These are phyloP conservation scores for Ramazzottius varieornatus DNA, from an alignment of 2,888 invertebrate genomes.

Conservation along the genomic window DNA sequence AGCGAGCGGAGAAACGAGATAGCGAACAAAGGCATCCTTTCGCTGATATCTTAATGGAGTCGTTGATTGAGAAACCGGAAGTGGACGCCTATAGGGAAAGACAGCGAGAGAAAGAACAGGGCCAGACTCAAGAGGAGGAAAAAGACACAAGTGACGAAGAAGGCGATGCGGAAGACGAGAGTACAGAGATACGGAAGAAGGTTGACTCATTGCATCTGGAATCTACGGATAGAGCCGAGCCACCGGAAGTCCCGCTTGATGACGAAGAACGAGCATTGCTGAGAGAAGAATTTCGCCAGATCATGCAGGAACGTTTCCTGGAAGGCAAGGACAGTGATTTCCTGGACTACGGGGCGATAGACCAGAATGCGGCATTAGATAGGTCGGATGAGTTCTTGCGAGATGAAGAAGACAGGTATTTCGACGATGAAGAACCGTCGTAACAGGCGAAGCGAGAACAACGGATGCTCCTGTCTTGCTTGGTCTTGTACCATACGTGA, in stretches of 20 bases:
- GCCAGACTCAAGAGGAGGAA: neutral
- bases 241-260: neutral
- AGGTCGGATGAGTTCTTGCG: neutral
- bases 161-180: neutral
- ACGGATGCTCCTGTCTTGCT: too few species aligned
- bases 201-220: too few species aligned
- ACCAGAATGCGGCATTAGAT: neutral
- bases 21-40: neutral
- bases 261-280: neutral
- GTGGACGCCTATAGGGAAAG: neutral
- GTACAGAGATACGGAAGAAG: neutral
- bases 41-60: neutral
- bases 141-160: neutral
- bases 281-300: neutral
- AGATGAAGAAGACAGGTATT: neutral
- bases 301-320: neutral
- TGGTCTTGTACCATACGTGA: too few species aligned
- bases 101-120: neutral
- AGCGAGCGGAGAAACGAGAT: neutral
- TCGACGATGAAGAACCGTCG: neutral
- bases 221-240: too few species aligned
- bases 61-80: neutral
- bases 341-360: neutral
- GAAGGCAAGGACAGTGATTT: neutral
- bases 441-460: neutral